phyloP scores from a whole-genome alignment of 2,113 vertebrate genomes.

The Aix galericulata region DNA sequence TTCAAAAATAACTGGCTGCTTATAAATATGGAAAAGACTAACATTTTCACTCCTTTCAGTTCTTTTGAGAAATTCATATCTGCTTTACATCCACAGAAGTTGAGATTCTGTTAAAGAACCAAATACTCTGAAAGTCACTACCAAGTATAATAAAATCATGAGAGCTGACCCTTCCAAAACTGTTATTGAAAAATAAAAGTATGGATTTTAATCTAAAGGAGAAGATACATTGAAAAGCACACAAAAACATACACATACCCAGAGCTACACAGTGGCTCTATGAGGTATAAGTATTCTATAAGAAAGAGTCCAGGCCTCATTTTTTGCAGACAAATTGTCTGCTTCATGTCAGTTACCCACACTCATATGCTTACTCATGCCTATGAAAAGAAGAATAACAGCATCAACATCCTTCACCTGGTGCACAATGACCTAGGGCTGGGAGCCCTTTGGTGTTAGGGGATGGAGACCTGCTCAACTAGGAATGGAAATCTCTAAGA shows the following conservation, averaged over 20 bases:
- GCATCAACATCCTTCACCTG: background rate
- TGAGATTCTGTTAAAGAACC: background rate
- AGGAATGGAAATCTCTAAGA: background rate
- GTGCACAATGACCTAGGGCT: background rate
- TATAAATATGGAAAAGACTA: conserved; percentile 34
- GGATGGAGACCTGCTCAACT: background rate
- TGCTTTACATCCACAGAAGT: background rate
- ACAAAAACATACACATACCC: background rate
- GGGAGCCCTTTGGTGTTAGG: background rate
- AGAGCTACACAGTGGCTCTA: conserved; percentile 5
- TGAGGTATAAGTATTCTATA: too few relatives aligned
- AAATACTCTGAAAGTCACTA: background rate
- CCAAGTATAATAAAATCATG: background rate
- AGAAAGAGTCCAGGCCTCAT: background rate
- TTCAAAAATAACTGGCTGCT: conserved; percentile 42
- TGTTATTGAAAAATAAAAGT: background rate
- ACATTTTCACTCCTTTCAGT: conserved; percentile 1
- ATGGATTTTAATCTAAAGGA: background rate
- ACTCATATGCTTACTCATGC: accelerated
- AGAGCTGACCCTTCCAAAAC: background rate
- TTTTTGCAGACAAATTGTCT: conserved; percentile 3
- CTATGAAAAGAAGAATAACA: background rate
- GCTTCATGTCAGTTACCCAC: background rate
- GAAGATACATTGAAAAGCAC: background rate
- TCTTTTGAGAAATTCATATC: conserved; percentile 4